These are phyloP conservation scores for Palythoa grandiflora DNA, from an alignment of 92 coral and sea anemone species.

Conservation along the genomic window DNA sequence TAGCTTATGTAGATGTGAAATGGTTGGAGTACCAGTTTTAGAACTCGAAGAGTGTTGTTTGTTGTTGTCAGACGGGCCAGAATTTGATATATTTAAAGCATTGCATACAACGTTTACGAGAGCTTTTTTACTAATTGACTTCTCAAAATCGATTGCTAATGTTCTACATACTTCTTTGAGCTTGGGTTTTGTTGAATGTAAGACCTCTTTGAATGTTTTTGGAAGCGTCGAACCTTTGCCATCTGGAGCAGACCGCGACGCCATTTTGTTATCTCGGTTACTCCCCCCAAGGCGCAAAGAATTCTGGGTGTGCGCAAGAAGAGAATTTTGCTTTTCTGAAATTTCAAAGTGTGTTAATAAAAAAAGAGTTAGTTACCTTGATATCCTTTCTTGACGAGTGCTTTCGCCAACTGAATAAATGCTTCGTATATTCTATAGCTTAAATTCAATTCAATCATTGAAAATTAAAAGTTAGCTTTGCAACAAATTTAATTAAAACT, in stretches of 20 bases:
- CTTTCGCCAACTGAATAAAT: no score
- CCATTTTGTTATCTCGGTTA: slow-evolving; percentile 36
- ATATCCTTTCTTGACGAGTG: no score
- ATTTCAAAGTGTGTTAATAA: no score
- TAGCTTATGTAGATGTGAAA: slow-evolving; percentile 50
- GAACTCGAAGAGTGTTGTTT: slow-evolving; percentile 19
- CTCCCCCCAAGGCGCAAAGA: not conserved
- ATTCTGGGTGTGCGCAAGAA: no score
- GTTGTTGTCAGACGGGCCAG: slow-evolving; percentile 39
- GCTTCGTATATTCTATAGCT: no score
- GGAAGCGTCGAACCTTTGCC: not conserved
- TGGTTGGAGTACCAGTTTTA: slow-evolving; percentile 23
- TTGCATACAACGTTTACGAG: slow-evolving; percentile 55
- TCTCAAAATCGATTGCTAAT: slow-evolving; percentile 58
- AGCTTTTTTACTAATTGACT: slow-evolving; percentile 64
- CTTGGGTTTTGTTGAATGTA: slow-evolving; percentile 50
- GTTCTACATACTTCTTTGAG: slow-evolving; percentile 47
- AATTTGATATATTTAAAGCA: slow-evolving; percentile 45
- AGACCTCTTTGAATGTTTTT: slow-evolving; percentile 34
- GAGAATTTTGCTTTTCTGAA: no score
- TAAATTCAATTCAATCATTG: no score
- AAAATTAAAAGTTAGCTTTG: no score
- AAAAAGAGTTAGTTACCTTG: no score
- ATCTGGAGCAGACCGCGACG: slow-evolving; percentile 18
- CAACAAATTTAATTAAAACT: no score